Conservation (phyloP, 2,888 invertebrate species). For the Miltochrista miniata region DNA sequence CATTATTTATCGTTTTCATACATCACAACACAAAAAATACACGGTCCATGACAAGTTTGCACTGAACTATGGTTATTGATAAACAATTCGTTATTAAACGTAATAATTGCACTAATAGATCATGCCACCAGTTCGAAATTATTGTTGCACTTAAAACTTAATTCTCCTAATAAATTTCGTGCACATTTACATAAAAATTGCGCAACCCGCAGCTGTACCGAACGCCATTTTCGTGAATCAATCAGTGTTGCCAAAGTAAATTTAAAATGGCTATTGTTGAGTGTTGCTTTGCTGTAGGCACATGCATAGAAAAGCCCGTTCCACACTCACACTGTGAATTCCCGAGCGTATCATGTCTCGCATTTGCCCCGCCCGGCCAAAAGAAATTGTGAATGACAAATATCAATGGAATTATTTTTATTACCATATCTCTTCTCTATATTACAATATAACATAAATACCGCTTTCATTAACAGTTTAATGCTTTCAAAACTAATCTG, state of each 20-base stretch:
- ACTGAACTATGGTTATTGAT: conserved; percentile 55
- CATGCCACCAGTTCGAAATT: conserved; percentile 55
- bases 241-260: conserved; percentile 47
- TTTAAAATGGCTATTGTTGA: too few species aligned
- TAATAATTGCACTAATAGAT: conserved; percentile 53
- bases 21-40: conserved; percentile 79
- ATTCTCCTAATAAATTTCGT: conserved; percentile 63
- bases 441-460: too few species aligned
- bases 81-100: conserved; percentile 53
- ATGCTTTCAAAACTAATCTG: too few species aligned
- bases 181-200: conserved; percentile 81
- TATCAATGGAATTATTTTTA: too few species aligned
- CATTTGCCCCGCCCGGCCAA: too few species aligned
- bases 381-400: too few species aligned
- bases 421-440: too few species aligned
- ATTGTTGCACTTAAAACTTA: conserved; percentile 59
- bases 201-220: conserved; percentile 81
- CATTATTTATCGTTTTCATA: conserved; percentile 78
- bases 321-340: too few species aligned
- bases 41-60: conserved; percentile 77
- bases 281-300: too few species aligned
- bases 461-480: too few species aligned
- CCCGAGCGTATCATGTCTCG: too few species aligned
- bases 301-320: too few species aligned
- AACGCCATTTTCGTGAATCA: conserved; percentile 77